A percentile compares a stretch with the other conserved stretches of the same genome.
These are phyloP conservation scores for Himalopsyche anomala DNA, from an alignment of 2,888 invertebrate species.

Conservation along the genomic window DNA sequence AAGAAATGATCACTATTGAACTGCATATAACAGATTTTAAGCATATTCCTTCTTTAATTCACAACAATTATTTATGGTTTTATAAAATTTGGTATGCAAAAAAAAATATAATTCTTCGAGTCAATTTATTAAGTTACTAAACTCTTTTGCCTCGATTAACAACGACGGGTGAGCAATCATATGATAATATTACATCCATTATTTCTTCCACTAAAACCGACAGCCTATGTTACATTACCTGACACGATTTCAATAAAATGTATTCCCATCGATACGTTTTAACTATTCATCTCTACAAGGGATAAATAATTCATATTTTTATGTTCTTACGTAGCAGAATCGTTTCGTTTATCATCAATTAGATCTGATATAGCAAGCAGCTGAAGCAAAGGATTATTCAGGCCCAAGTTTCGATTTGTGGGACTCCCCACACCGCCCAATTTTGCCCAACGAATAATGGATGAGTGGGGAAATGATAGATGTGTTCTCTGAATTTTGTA, in stretches of 20 bases:
- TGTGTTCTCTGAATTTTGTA: constrained; percentile 62
- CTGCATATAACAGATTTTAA: too few relatives aligned
- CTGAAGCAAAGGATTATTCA: constrained; percentile 13
- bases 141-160: too few relatives aligned
- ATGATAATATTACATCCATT: too few relatives aligned
- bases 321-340: background rate
- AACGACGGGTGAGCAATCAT: too few relatives aligned
- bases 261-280: constrained; percentile 1
- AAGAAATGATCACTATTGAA: too few relatives aligned
- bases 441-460: constrained; percentile 57
- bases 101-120: too few relatives aligned
- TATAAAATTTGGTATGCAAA: too few relatives aligned
- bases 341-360: constrained; percentile 34
- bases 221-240: too few relatives aligned
- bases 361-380: constrained; percentile 10
- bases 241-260: background rate
- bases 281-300: background rate
- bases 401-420: constrained; percentile 15
- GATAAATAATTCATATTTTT: constrained; percentile 30
- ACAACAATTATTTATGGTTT: too few relatives aligned
- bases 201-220: too few relatives aligned
- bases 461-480: constrained; percentile 62
- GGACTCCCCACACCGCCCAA: background rate
- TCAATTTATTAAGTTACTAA: too few relatives aligned
- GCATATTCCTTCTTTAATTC: too few relatives aligned